Percentiles rank a stretch among this genome's conserved stretches.
Evolutionary conservation across 1,140 invertebrate genomes (phyloP).

Genomic region (Pseudomyrmex pallidus): DNA sequence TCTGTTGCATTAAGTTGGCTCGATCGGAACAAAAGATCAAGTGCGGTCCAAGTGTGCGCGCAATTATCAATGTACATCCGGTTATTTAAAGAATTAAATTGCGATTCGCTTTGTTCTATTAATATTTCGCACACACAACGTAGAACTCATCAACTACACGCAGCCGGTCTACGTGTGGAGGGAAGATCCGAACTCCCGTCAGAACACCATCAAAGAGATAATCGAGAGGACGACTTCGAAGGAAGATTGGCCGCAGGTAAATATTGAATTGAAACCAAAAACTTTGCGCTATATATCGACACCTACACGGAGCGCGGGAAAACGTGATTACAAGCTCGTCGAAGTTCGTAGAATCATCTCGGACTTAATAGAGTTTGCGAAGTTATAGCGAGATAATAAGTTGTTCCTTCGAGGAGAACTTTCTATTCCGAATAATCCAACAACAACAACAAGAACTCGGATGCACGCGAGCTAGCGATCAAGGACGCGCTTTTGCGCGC

Average conservation of each 20-base stretch:
- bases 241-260: conserved; percentile 95
- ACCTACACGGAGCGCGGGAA: too few species aligned
- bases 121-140: background rate
- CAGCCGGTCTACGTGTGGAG: conserved; percentile 97
- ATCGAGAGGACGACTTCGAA: conserved; percentile 92
- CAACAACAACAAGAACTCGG: too few species aligned
- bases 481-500: background rate
- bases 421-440: conserved; percentile 29
- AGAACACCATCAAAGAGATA: conserved; percentile 96
- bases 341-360: too few species aligned
- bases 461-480: conserved; percentile 18
- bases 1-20: background rate
- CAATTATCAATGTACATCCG: background rate
- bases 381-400: too few species aligned
- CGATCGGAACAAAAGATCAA: conserved; percentile 4
- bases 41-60: background rate
- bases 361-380: background rate
- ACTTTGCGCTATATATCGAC: background rate
- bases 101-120: conserved; percentile 3
- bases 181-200: conserved; percentile 95
- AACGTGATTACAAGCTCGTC: too few species aligned
- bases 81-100: background rate
- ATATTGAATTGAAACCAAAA: background rate
- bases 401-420: background rate
- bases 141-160: conserved; percentile 95